Evolutionary conservation across 2,113 vertebrate species (phyloP).

Genomic region (Ceuthmochares aereus): DNA sequence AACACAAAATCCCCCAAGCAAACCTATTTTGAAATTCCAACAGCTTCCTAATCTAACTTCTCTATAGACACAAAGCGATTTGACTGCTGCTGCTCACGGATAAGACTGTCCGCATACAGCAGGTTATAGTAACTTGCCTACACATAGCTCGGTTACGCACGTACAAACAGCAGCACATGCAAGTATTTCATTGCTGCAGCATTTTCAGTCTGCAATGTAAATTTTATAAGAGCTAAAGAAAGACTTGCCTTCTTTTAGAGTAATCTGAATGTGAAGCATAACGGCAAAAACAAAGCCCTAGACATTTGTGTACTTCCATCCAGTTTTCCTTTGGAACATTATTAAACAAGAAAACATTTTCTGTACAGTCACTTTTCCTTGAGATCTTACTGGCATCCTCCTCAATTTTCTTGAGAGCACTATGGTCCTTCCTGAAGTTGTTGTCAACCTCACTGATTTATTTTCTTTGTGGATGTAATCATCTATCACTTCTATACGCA

Average conservation of each 20-base stretch:
- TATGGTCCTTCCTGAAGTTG: neutral
- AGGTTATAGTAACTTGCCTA: neutral
- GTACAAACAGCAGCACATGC: neutral
- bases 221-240: neutral
- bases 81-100: neutral
- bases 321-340: neutral
- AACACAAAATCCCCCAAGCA: neutral
- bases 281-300: neutral
- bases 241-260: neutral
- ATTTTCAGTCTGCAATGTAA: neutral
- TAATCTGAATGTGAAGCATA: neutral
- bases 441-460: neutral
- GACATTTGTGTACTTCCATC: neutral
- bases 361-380: neutral
- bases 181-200: neutral
- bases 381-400: neutral
- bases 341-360: neutral
- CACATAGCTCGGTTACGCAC: neutral
- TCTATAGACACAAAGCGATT: rapidly evolving
- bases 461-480: neutral
- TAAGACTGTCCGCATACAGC: rapidly evolving
- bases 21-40: neutral
- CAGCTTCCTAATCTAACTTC: neutral
- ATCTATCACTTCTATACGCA: neutral
- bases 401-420: neutral